These are phyloP conservation scores for Romanogobio albipinnatus DNA, from an alignment of 2,113 vertebrate species.

Conservation along the genomic window DNA sequence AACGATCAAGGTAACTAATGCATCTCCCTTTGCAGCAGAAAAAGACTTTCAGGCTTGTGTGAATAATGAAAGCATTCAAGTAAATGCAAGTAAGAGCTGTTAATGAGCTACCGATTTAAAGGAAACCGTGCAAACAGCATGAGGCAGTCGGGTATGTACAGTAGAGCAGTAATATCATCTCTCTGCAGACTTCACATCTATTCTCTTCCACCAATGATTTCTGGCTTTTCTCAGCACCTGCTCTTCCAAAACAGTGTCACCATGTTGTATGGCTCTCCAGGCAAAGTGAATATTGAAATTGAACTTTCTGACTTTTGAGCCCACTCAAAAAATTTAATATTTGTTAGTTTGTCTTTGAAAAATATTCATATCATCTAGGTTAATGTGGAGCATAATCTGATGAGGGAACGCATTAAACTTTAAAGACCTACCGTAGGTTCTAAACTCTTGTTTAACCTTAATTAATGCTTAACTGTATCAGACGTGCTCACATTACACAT, in stretches of 20 bases:
- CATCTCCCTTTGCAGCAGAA: background rate
- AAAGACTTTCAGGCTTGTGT: slow-evolving; percentile 3
- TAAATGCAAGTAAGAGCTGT: slow-evolving; percentile 40
- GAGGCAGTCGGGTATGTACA: background rate
- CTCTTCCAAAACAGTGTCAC: slow-evolving; percentile 7
- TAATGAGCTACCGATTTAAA: slow-evolving; percentile 24
- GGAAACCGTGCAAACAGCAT: background rate
- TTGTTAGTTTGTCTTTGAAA: slow-evolving; percentile 33
- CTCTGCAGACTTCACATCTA: slow-evolving; percentile 38
- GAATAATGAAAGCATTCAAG: slow-evolving; percentile 26
- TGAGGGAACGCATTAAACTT: slow-evolving; percentile 48
- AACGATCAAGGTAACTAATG: background rate
- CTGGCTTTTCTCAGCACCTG: slow-evolving; percentile 40
- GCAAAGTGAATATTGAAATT: slow-evolving; percentile 15
- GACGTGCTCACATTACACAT: slow-evolving; percentile 33
- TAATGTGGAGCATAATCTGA: slow-evolving; percentile 45
- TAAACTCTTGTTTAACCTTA: slow-evolving; percentile 50
- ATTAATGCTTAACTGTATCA: slow-evolving; percentile 47
- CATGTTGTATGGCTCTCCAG: background rate
- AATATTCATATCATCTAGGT: slow-evolving; percentile 40
- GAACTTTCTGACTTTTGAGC: slow-evolving; percentile 6
- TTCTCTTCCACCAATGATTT: slow-evolving; percentile 25
- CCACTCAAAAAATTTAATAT: slow-evolving; percentile 26
- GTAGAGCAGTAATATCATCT: slow-evolving; percentile 23
- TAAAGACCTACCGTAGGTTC: slow-evolving; percentile 45